Base-by-base conservation (phyloP, 2,888 invertebrate species). In the Allacma fusca region DNA sequence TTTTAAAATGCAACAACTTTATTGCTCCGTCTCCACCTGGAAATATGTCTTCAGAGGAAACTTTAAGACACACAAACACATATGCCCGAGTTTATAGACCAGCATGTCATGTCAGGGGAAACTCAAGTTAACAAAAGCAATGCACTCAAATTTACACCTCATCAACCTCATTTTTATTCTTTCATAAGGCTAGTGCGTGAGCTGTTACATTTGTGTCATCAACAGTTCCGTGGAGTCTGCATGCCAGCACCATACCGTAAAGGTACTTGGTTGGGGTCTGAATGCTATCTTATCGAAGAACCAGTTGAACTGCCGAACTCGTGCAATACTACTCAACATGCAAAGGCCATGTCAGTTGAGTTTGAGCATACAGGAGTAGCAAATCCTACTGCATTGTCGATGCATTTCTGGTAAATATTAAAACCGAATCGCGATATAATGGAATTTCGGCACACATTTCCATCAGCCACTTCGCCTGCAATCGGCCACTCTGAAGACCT, bases 121-220 rank as follows among this genome's bases (percentile, higher is more conserved):
- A 40, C 24, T 69, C 69, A 69, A 40, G 40, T 69, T 26, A 67
- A 69, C 69, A 29, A 69, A 34, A 34, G 43, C 69, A 69, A 34
- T 70, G 50, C 43, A 50, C 67, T 67, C 50, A 40, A 50, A 70
- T 70, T 70, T 70, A 70, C 70, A 70, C 70, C 70, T 70, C 70
- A 70, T 70, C 70, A 70, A 70, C 44, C 70, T 70, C 70, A 26
- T 70, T 70, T 70, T 70, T 70, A 70, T 70, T 70, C 26, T 40
- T 70, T 70, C 50, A 70, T 70, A 70, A 43, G 44, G 26, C 13
- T 1, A 50, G 70, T 70, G 70, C 50, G 70, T 70, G 70, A 70
- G 70, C 70, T 70, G 70, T 70, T 70, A 70, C 70, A 70, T 69
- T 69, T 69, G 70, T 70, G 70, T 50, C 70, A 70, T 70, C 70